A percentile compares a stretch with the other conserved stretches of the same genome.
Evolutionary conservation across 2,797 vertebrate species (phyloP).

Genomic region (Eptatretus atami): DNA sequence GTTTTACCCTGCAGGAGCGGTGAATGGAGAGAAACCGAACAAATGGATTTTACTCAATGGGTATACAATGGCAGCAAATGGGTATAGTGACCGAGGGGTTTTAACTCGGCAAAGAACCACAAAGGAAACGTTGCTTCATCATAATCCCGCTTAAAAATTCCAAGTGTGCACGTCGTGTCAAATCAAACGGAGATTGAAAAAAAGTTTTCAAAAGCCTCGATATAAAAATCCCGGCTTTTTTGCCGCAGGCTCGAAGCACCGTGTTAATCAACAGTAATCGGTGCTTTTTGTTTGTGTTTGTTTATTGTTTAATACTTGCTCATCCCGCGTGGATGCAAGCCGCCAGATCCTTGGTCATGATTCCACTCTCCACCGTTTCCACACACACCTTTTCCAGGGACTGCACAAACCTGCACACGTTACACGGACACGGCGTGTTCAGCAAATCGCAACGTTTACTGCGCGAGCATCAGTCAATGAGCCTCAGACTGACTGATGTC

Average conservation of each 20-base stretch:
- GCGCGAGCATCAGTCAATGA: too few species aligned
- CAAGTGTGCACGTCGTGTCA: too few species aligned
- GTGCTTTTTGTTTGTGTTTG: too few species aligned
- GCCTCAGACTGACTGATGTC: too few species aligned
- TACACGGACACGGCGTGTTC: neutral
- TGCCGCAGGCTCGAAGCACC: too few species aligned
- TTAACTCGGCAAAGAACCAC: too few species aligned
- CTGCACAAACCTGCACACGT: slow-evolving; percentile 37
- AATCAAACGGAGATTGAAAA: too few species aligned
- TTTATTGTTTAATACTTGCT: slow-evolving; percentile 29
- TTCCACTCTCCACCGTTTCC: slow-evolving; percentile 55
- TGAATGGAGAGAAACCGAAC: slow-evolving; percentile 5
- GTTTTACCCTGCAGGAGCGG: slow-evolving; percentile 29
- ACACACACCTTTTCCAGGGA: slow-evolving; percentile 71
- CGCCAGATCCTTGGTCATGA: slow-evolving; percentile 89
- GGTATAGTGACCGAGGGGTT: neutral
- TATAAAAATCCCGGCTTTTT: too few species aligned
- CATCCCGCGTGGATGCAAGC: slow-evolving; percentile 60
- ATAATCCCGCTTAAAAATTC: too few species aligned
- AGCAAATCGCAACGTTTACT: neutral
- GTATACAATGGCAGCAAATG: neutral
- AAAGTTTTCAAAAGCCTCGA: neutral
- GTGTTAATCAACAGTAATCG: too few species aligned
- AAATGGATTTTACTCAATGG: neutral
- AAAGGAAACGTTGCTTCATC: too few species aligned